These are phyloP conservation scores for Rana temporaria DNA, from an alignment of 2,113 vertebrate genomes.

Conservation along the genomic window DNA sequence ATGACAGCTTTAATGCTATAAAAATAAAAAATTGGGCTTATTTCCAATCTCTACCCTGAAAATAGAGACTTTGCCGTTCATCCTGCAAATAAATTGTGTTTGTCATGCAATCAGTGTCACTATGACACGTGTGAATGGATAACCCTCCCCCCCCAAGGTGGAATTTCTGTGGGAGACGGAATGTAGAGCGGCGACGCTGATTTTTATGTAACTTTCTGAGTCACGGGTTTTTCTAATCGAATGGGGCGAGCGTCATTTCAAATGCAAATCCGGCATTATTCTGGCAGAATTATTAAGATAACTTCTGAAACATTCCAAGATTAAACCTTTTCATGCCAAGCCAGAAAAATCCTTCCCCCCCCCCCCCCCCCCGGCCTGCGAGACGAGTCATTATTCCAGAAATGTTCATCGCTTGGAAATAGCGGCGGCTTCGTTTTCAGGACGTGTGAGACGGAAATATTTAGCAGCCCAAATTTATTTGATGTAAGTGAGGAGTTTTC, in stretches of 20 bases:
- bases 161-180: not conserved
- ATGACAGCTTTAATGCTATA: not conserved
- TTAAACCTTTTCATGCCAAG: conserved; percentile 57
- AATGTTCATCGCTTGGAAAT: conserved; percentile 31
- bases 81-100: not conserved
- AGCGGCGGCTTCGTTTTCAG: conserved; percentile 39
- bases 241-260: conserved; percentile 47
- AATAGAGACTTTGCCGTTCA: not conserved
- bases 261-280: conserved; percentile 56
- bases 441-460: conserved; percentile 38
- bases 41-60: not conserved
- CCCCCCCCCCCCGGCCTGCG: conserved; percentile 31
- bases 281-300: conserved; percentile 56
- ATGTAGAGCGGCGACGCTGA: not conserved
- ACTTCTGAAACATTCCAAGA: conserved; percentile 54
- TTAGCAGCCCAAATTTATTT: conserved; percentile 23
- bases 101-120: conserved; percentile 1
- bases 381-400: conserved; percentile 33
- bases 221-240: conserved; percentile 47
- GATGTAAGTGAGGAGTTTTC: not conserved
- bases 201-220: conserved; percentile 19
- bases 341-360: conserved; percentile 51
- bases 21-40: not conserved
- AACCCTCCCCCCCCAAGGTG: conserved; percentile 8
- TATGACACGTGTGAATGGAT: not conserved